These are phyloP conservation scores for Epinephelus lanceolatus DNA, from an alignment of 2,113 vertebrate genomes.

Conservation along the genomic window DNA sequence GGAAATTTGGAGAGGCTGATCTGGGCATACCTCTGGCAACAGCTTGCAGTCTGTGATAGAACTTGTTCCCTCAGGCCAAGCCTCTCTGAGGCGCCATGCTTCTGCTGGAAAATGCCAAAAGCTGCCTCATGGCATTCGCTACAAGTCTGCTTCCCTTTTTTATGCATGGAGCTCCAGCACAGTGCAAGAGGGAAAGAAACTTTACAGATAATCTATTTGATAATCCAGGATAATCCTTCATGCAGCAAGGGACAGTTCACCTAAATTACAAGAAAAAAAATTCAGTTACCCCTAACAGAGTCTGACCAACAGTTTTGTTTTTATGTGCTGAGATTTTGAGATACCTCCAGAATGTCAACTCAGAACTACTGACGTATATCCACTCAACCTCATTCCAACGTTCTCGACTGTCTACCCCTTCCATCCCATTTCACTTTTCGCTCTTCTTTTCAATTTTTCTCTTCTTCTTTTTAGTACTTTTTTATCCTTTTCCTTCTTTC, in stretches of 20 bases:
- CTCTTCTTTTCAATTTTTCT: not conserved
- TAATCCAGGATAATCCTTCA: too few species aligned
- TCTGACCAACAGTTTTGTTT: conserved; percentile 11
- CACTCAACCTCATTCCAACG: not conserved
- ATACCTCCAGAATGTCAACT: not conserved
- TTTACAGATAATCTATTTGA: not conserved
- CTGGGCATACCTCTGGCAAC: conserved; percentile 57
- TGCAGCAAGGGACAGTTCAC: not conserved
- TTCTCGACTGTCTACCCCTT: not conserved
- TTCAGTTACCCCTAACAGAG: not conserved
- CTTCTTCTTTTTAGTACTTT: not conserved
- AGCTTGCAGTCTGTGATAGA: conserved; percentile 54
- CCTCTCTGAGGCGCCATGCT: conserved; percentile 42
- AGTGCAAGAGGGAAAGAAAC: conserved; percentile 2
- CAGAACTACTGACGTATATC: not conserved
- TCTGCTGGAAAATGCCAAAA: conserved; percentile 64
- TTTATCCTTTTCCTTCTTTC: not conserved
- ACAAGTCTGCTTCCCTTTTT: conserved; percentile 11
- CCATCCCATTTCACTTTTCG: not conserved
- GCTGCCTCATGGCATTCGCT: conserved; percentile 47
- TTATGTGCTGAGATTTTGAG: not conserved
- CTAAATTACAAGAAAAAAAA: not conserved
- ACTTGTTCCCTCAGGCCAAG: conserved; percentile 63
- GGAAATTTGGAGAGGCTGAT: conserved; percentile 36
- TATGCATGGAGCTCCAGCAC: not conserved